These are phyloP conservation scores for Bimastos eiseni DNA, from an alignment of 2,888 invertebrate genomes.

Conservation along the genomic window DNA sequence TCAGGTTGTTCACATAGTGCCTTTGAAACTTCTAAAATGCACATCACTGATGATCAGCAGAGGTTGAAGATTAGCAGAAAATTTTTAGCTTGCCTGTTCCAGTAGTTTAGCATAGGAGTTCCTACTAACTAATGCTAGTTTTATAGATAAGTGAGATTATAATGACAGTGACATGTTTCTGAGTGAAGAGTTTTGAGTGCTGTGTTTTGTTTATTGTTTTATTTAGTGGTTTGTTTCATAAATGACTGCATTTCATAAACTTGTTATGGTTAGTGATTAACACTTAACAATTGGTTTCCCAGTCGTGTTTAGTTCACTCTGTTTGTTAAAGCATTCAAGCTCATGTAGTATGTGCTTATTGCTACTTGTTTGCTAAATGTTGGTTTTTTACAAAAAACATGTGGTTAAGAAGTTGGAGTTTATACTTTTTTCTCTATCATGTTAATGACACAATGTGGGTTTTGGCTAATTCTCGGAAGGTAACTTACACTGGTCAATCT, in stretches of 20 bases:
- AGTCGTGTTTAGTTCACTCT: no score
- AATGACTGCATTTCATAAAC: not conserved
- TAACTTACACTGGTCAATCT: no score
- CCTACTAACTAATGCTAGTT: not conserved
- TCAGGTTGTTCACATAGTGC: no score
- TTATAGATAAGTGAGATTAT: not conserved
- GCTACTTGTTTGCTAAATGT: not conserved
- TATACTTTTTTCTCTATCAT: not conserved
- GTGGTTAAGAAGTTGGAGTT: not conserved
- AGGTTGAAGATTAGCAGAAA: not conserved
- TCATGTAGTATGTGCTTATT: not conserved
- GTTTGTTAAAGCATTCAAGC: not conserved
- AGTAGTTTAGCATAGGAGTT: not conserved
- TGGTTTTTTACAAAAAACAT: not conserved
- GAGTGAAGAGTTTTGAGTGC: not conserved
- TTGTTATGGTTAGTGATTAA: not conserved
- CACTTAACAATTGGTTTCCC: no score
- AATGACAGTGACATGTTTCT: not conserved
- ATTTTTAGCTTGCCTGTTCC: not conserved
- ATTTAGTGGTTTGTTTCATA: not conserved
- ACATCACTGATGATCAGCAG: not conserved
- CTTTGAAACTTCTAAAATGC: no score
- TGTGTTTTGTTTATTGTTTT: not conserved
- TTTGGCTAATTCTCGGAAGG: no score
- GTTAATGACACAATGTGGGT: not conserved